Evolutionary conservation across 2,113 vertebrate genomes (phyloP).

Genomic region (Alaudala cheleensis): DNA sequence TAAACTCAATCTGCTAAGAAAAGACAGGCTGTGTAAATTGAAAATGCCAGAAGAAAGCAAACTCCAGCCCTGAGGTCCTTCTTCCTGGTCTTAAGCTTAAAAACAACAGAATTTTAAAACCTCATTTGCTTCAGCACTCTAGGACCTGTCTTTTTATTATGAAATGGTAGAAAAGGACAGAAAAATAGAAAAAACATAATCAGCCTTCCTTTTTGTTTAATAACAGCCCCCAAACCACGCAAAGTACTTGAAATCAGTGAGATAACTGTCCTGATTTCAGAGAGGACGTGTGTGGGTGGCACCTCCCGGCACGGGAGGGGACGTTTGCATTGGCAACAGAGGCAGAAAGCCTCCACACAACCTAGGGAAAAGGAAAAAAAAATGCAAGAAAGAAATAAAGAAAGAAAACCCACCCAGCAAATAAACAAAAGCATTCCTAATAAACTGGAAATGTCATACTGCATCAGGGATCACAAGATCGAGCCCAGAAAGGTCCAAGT

Average conservation of each 20-base stretch:
- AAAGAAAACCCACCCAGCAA: background rate
- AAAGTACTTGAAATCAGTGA: background rate
- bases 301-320: background rate
- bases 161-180: background rate
- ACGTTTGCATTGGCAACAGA: slow-evolving; percentile 12
- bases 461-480: slow-evolving; percentile 56
- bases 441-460: slow-evolving; percentile 58
- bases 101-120: background rate
- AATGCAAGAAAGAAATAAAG: background rate
- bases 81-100: background rate
- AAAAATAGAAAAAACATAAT: background rate
- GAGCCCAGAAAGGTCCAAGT: slow-evolving; percentile 55
- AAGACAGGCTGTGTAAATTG: background rate
- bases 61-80: background rate
- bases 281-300: slow-evolving; percentile 39
- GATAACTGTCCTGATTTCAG: slow-evolving; percentile 20
- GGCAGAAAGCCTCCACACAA: slow-evolving; percentile 35
- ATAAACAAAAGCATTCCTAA: slow-evolving; percentile 64
- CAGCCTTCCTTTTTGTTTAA: background rate
- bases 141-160: background rate
- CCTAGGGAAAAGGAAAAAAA: background rate
- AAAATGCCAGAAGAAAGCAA: background rate
- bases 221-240: background rate
- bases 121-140: background rate
- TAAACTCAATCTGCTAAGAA: background rate